These are phyloP conservation scores for Ichneumoninae sp. DNA, from an alignment of 2,888 invertebrate species.

Conservation along the genomic window DNA sequence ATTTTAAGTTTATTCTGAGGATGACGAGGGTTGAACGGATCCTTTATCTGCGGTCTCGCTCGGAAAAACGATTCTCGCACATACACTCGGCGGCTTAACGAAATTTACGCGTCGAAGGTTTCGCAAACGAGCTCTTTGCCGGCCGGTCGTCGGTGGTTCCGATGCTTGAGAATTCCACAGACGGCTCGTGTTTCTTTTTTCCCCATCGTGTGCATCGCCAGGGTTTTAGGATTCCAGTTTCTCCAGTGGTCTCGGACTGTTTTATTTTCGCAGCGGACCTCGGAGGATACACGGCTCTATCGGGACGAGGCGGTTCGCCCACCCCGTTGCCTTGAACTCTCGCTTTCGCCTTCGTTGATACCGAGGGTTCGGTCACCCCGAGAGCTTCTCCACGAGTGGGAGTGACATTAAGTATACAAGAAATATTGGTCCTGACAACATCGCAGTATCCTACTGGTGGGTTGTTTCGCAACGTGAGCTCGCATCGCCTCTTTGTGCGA, in stretches of 20 bases:
- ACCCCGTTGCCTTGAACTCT: slow-evolving; percentile 34
- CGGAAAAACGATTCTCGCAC: slow-evolving; percentile 37
- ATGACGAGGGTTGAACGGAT: slow-evolving; percentile 57
- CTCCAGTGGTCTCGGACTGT: background rate
- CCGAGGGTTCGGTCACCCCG: slow-evolving; percentile 27
- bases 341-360: background rate
- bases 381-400: background rate
- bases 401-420: background rate
- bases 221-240: slow-evolving; percentile 41
- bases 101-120: slow-evolving; percentile 53
- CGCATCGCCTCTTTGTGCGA: background rate
- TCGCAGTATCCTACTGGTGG: background rate
- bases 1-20: slow-evolving; percentile 52
- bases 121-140: slow-evolving; percentile 24
- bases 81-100: slow-evolving; percentile 21
- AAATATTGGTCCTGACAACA: background rate
- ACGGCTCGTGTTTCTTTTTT: slow-evolving; percentile 23
- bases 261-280: slow-evolving; percentile 16
- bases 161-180: slow-evolving; percentile 40
- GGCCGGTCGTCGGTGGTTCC: background rate
- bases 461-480: background rate
- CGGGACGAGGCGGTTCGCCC: slow-evolving; percentile 14
- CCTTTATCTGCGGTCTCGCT: slow-evolving; percentile 49
- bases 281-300: background rate
- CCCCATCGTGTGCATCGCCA: background rate